These are phyloP conservation scores for Yasuhikotakia modesta DNA, from an alignment of 2,797 vertebrate species.

Conservation along the genomic window DNA sequence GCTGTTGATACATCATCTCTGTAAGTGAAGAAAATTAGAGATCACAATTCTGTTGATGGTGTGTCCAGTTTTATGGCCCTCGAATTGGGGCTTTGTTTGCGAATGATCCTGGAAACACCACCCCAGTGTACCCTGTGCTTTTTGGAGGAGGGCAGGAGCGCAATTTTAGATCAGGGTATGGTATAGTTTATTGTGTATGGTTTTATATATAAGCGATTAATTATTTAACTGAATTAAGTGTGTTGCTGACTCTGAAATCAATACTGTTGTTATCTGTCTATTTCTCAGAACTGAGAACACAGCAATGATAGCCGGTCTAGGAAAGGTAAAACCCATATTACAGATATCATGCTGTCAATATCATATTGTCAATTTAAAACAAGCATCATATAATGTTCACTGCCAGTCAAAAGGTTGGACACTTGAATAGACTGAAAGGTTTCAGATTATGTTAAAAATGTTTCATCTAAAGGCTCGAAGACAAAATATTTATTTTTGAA, in stretches of 20 bases:
- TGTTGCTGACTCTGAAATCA: conserved; percentile 29
- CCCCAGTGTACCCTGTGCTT: conserved; percentile 86
- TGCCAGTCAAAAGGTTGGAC: neutral
- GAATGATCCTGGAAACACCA: conserved; percentile 72
- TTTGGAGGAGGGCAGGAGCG: conserved; percentile 94
- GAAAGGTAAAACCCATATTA: conserved; percentile 81
- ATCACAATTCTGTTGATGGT: conserved; percentile 20
- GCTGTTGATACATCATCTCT: conserved; percentile 26
- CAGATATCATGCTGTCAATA: neutral
- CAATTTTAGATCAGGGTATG: conserved; percentile 90
- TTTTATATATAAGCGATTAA: conserved; percentile 35
- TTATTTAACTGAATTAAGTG: conserved; percentile 19
- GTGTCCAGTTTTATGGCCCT: conserved; percentile 88
- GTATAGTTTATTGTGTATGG: conserved; percentile 17
- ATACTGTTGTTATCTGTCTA: conserved; percentile 54
- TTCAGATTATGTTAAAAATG: neutral
- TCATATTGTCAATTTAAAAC: neutral
- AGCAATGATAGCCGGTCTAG: conserved; percentile 93
- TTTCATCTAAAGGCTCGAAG: neutral
- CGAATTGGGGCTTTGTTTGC: conserved; percentile 88
- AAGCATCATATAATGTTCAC: no score
- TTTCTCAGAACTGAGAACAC: conserved; percentile 93
- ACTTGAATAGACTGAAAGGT: neutral
- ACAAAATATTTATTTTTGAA: neutral
- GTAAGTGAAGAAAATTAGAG: conserved; percentile 5